These are phyloP conservation scores for Lethenteron camtschaticum DNA, from an alignment of 2,113 vertebrate species.

Conservation along the genomic window DNA sequence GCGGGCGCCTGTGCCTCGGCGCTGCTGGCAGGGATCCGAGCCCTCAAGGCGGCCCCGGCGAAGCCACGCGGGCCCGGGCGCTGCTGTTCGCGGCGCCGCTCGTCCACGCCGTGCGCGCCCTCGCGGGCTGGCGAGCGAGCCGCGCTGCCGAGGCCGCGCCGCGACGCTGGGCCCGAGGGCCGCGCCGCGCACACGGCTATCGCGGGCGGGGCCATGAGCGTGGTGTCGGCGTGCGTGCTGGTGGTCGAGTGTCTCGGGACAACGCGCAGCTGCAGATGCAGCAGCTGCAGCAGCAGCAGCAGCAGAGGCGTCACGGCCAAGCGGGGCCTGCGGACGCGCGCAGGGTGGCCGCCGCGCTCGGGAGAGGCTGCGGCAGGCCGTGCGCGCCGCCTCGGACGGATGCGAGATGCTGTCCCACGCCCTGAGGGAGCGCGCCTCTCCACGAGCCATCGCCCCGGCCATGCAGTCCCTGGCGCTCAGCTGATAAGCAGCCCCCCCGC, in stretches of 20 bases:
- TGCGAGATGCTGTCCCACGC: conserved; percentile 96
- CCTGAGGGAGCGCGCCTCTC: conserved; percentile 81
- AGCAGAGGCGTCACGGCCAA: conserved; percentile 14
- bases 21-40: conserved; percentile 70
- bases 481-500: too few relatives aligned
- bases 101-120: conserved; percentile 61
- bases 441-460: conserved; percentile 68
- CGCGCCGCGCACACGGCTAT: conserved; percentile 90
- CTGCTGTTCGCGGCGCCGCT: conserved; percentile 73
- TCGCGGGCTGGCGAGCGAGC: conserved; percentile 89
- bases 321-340: background rate
- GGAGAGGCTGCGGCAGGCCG: conserved; percentile 76
- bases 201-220: conserved; percentile 90
- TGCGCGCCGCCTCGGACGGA: conserved; percentile 78
- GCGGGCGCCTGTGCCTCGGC: conserved; percentile 85
- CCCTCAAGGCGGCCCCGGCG: conserved; percentile 70
- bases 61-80: conserved; percentile 61
- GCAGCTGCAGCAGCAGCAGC: conserved; percentile 52
- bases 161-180: conserved; percentile 55
- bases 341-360: conserved; percentile 37
- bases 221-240: conserved; percentile 89
- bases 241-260: conserved; percentile 96
- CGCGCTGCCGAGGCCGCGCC: conserved; percentile 75
- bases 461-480: conserved; percentile 38
- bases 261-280: conserved; percentile 67